These are phyloP conservation scores for Tyria jacobaeae DNA, from an alignment of 2,888 invertebrate species.

Conservation along the genomic window DNA sequence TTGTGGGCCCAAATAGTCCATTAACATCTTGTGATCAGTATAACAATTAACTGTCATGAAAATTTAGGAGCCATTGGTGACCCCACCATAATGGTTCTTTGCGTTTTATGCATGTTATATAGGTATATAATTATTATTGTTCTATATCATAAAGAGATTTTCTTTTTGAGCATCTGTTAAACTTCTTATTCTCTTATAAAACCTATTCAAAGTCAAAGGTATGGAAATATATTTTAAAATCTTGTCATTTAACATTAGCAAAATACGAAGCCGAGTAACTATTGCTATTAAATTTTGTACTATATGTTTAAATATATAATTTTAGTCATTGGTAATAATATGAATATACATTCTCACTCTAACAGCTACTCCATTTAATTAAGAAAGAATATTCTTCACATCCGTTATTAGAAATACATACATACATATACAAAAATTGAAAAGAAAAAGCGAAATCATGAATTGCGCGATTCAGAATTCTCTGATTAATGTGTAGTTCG, in stretches of 20 bases:
- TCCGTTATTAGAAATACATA: too few relatives aligned
- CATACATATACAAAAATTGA: too few relatives aligned
- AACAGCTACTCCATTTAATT: background rate
- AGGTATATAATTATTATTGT: too few relatives aligned
- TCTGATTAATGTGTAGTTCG: background rate
- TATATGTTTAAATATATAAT: background rate
- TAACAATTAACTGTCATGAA: too few relatives aligned
- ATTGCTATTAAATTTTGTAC: background rate
- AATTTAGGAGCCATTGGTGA: too few relatives aligned
- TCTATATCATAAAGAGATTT: too few relatives aligned
- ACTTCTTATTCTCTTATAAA: background rate
- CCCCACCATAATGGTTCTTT: too few relatives aligned
- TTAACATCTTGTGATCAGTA: too few relatives aligned
- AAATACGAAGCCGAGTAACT: background rate
- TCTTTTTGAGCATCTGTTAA: too few relatives aligned
- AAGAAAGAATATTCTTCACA: background rate
- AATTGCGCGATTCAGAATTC: background rate
- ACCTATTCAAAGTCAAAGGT: background rate
- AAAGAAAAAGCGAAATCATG: background rate
- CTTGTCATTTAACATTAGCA: background rate
- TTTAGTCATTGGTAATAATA: slow-evolving; percentile 13
- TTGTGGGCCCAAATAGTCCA: too few relatives aligned
- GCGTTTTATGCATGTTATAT: too few relatives aligned
- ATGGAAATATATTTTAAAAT: background rate
- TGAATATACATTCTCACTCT: background rate